Evolutionary conservation across 1,140 invertebrate genomes (phyloP), one percentile per base, ranked within the genome.

Genomic region (Cylas formicarius): DNA sequence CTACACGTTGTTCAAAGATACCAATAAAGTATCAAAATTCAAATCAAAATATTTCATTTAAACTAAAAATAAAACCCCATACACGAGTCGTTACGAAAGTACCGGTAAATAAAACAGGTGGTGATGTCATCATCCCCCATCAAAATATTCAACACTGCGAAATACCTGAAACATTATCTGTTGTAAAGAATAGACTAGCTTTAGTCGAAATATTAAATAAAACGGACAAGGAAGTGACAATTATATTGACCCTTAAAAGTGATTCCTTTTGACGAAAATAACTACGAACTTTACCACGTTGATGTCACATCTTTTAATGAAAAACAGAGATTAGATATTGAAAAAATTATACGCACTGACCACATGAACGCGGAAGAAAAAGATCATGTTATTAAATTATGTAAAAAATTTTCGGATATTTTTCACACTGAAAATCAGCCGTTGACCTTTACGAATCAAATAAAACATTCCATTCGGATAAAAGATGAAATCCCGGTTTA

Each of bases 381-480:
- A 31, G 17, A 24, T 8, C 21, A 16, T 13, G 21, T 52, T 35
- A 22, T 16, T 26, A 46, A 33, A n/a, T 39, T 46, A 37, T 29
- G 21, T 35, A 11, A 34, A 19, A 28, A 54, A 45, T 54, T 32
- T 23, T 18, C 23, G 13, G 27, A 56, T 41, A 44, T 56, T 19
- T 54, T 51, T 41, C 39, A 56, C 45, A 17, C 26, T n/a, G 43
- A 41, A 23, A 33, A 49, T n/a, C n/a, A 21, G 39, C 3, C 11
- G 33, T 24, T 57, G 11, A 50, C 46, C 9, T 43, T 18, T 20
- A 52, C 47, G 10, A 48, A 49, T 17, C 11, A 27, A 19, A 26
- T 55, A 9, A 46, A 61, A 45, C 57, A 63, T 20, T 27, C 40
- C 22, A 64, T 64, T 41, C 39, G 41, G 19, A 62, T 58, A 0